Evolutionary conservation across 1,140 invertebrate genomes (phyloP), one percentile per base, ranked within the genome.

Genomic region (Phthorimaea operculella): DNA sequence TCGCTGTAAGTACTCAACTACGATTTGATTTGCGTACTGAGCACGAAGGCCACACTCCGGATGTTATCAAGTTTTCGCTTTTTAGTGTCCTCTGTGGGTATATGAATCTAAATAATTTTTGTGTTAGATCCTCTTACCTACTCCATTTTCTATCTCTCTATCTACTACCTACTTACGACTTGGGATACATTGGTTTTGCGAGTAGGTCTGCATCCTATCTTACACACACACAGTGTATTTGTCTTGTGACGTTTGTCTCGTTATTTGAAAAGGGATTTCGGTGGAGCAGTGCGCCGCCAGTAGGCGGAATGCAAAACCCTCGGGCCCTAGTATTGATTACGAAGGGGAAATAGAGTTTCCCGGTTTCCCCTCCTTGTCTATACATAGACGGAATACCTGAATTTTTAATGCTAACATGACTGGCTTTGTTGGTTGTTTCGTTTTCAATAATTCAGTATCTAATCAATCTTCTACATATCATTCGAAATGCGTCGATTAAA

Each of bases 261-360:
- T 28, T 28, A 6, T 28, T 28, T 6, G 21, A 28, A 28, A 6
- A 28, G 21, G 6, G 21, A 28, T 28, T 28, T 28, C 21, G 21
- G 21, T 28, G 21, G 6, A 28, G 21, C 21, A 28, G 2, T 28
- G 21, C 21, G 21, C 21, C 28, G 21, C 33, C 47, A 28, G 18
- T 51, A 45, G 34, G 2, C 50, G 50, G 57, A 53, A 58, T 54
- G 52, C 51, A 54, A 33, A 36, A 34, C 45, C 53, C 50, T 52
- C 36, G 52, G 45, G 42, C 44, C 52, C 54, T 51, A 33, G 21
- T 65, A 65, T 62, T 65, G 63, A 65, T 62, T 60, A 55, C 53
- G 51, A 65, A 57, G 59, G 63, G 63, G 55, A 59, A 58, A 58
- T 57, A 54, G 21, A 57, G 56, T 51, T 52, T 57, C 56, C 57